phyloP scores from a whole-genome alignment of 2,797 vertebrate species.

The Natrix natrix region DNA sequence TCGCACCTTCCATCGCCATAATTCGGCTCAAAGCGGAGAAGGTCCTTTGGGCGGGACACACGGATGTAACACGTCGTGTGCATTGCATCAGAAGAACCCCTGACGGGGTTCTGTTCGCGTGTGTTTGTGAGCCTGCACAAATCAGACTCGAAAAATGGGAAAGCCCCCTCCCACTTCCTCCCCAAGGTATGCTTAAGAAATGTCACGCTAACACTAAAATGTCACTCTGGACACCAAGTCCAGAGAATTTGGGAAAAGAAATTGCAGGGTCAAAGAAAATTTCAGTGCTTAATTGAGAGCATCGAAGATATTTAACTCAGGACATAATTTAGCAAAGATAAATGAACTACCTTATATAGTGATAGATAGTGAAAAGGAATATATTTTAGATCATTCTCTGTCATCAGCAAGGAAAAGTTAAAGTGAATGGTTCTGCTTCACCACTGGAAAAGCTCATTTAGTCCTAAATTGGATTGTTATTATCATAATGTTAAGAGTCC shows the following conservation, averaged over 20 bases:
- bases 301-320: background rate
- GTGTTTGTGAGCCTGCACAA: background rate
- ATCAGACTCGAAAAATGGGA: background rate
- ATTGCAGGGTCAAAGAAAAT: background rate
- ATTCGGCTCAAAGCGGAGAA: background rate
- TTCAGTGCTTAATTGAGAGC: background rate
- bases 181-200: background rate
- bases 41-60: background rate
- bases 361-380: background rate
- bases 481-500: background rate
- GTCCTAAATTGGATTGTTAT: background rate
- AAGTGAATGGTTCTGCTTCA: background rate
- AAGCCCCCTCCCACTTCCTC: background rate
- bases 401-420: background rate
- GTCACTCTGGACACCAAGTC: background rate
- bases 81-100: background rate
- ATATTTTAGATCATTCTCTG: background rate
- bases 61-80: no score
- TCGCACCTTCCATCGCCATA: background rate
- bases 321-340: background rate
- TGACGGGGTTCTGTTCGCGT: background rate
- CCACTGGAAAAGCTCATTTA: no score
- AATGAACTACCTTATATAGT: background rate
- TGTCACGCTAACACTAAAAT: background rate
- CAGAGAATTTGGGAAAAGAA: background rate